A percentile compares a stretch with the other conserved stretches of the same genome.
phyloP scores from a whole-genome alignment of 2,888 invertebrate species.

The Lasioglossum malachurum region DNA sequence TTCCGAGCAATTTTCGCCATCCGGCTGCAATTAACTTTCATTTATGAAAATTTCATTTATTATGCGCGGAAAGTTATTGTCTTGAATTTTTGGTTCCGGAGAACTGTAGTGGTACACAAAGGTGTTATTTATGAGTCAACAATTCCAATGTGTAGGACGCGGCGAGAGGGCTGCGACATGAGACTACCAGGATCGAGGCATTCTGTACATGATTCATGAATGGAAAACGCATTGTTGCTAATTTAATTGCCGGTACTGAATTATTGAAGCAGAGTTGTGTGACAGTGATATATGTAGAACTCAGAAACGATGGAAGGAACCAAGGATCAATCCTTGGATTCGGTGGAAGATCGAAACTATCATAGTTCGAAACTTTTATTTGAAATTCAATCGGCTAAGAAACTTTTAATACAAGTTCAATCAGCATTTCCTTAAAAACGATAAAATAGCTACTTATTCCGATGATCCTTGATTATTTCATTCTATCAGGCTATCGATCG shows the following conservation, averaged over 20 bases:
- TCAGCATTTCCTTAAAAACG: no score
- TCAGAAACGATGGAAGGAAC: background rate
- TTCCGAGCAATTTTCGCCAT: background rate
- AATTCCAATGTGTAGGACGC: constrained; percentile 57
- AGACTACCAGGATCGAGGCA: constrained; percentile 63
- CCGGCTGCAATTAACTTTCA: background rate
- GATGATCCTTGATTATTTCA: background rate
- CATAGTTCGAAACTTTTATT: background rate
- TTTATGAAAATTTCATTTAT: constrained; percentile 13
- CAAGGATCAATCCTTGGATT: background rate
- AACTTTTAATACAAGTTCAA: background rate
- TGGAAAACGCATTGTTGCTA: constrained; percentile 61
- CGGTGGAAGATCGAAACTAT: background rate
- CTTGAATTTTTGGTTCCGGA: constrained; percentile 10
- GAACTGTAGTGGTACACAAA: background rate
- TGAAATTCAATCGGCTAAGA: background rate
- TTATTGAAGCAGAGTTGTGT: constrained; percentile 16
- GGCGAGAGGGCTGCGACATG: constrained; percentile 49
- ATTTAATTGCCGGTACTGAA: constrained; percentile 54
- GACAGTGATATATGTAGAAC: constrained; percentile 19
- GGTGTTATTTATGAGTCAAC: constrained; percentile 56
- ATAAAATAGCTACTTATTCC: no score
- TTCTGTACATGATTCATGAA: constrained; percentile 75
- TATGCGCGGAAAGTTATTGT: constrained; percentile 4
- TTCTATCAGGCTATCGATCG: background rate